Conservation (phyloP, 2,113 vertebrate genomes). For the Delphinus delphis region DNA sequence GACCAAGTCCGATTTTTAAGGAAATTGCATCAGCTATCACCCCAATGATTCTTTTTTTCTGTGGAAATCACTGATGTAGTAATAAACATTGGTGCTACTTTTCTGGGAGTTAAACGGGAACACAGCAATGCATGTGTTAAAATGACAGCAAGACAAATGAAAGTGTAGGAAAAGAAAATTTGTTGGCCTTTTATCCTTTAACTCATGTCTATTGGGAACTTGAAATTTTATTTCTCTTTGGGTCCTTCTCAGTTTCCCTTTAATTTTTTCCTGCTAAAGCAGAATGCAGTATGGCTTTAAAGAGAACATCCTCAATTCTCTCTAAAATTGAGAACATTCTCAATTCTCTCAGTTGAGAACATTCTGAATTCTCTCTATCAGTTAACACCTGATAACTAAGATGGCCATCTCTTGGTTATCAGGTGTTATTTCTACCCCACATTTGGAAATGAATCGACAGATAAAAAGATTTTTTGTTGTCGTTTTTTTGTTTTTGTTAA, state of each 20-base stretch:
- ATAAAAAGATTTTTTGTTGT: background rate
- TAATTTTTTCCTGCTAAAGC: slow-evolving; percentile 13
- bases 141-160: slow-evolving; percentile 21
- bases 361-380: background rate
- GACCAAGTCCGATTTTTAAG: background rate
- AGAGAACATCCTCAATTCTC: background rate
- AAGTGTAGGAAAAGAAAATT: slow-evolving; percentile 8
- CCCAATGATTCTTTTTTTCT: background rate
- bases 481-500: background rate
- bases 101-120: slow-evolving; percentile 2
- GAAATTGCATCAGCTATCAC: background rate
- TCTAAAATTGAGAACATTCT: background rate
- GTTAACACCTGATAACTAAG: background rate
- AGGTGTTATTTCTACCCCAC: slow-evolving; percentile 7
- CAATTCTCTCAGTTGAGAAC: background rate
- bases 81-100: background rate
- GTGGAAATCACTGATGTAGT: background rate
- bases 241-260: slow-evolving; percentile 40
- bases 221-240: slow-evolving; percentile 31
- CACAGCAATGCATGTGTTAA: background rate
- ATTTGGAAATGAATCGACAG: slow-evolving; percentile 18
- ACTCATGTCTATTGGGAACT: slow-evolving; percentile 44
- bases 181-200: slow-evolving; percentile 31
- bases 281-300: background rate
- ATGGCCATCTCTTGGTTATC: background rate